Percentiles rank a stretch among this genome's conserved stretches.
phyloP scores from a whole-genome alignment of 2,888 invertebrate genomes.

The Hypercompe scribonia region DNA sequence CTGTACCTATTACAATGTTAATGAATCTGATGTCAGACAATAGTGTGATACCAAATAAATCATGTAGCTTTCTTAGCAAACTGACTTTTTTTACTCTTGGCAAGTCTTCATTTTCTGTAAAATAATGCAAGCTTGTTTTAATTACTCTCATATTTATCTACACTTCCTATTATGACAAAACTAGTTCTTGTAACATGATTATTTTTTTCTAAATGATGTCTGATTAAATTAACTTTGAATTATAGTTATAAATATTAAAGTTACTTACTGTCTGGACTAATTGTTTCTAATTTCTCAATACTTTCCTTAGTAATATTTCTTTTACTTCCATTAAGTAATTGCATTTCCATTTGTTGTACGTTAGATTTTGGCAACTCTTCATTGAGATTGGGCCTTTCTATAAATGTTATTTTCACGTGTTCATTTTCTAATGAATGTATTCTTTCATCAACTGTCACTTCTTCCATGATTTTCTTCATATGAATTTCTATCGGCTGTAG shows the following conservation, averaged over 20 bases:
- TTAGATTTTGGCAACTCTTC: slow-evolving; percentile 53
- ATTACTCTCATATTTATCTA: not conserved
- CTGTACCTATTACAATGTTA: slow-evolving; percentile 89
- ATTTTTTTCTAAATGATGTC: too few species aligned
- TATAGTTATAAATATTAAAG: not conserved
- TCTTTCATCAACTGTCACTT: slow-evolving; percentile 73
- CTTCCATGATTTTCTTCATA: slow-evolving; percentile 77
- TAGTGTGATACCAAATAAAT: slow-evolving; percentile 88
- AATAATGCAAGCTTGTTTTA: not conserved
- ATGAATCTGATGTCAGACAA: slow-evolving; percentile 88
- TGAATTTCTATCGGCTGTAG: slow-evolving; percentile 88
- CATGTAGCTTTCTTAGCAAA: slow-evolving; percentile 68
- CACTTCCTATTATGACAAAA: too few species aligned
- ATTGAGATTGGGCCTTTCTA: slow-evolving; percentile 62
- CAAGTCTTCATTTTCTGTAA: slow-evolving; percentile 1
- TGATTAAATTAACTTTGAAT: not conserved
- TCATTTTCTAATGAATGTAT: slow-evolving; percentile 68
- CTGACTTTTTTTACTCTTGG: slow-evolving; percentile 49
- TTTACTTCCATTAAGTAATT: slow-evolving; percentile 50
- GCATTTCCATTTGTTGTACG: slow-evolving; percentile 50
- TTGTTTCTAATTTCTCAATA: slow-evolving; percentile 53
- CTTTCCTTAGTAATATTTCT: slow-evolving; percentile 54
- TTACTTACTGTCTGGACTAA: slow-evolving; percentile 61
- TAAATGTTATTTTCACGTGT: slow-evolving; percentile 63
- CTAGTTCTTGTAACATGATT: too few species aligned